Conservation (phyloP, 2,888 invertebrate species). For the Hemistola chrysoprasaria region DNA sequence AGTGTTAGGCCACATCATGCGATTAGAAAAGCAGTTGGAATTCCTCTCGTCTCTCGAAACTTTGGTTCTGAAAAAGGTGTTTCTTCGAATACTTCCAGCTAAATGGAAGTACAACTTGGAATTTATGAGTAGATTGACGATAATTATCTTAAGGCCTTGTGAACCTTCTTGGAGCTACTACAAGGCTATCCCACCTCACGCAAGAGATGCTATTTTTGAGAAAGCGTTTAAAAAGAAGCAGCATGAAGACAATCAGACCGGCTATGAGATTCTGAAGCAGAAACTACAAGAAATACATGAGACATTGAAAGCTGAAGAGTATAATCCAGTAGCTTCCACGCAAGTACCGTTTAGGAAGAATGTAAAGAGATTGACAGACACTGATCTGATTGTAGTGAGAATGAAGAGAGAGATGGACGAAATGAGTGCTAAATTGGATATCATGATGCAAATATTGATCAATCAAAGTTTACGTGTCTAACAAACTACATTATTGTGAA, state of each 20-base stretch:
- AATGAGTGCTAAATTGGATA: conserved; percentile 3
- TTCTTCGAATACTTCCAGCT: conserved; percentile 26
- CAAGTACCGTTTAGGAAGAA: not conserved
- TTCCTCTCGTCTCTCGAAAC: conserved; percentile 53
- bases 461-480: no score
- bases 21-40: conserved; percentile 79
- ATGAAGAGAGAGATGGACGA: conserved; percentile 9
- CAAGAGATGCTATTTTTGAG: conserved; percentile 62
- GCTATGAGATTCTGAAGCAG: conserved; percentile 41
- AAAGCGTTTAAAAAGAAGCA: conserved; percentile 58
- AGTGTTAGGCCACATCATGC: conserved; percentile 75
- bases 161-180: conserved; percentile 23
- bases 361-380: conserved; percentile 5
- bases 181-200: conserved; percentile 50
- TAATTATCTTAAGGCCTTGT: conserved; percentile 25
- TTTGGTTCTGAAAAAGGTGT: conserved; percentile 22
- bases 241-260: conserved; percentile 49
- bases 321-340: not conserved
- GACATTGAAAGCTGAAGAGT: conserved; percentile 3
- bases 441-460: not conserved
- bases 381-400: conserved; percentile 6
- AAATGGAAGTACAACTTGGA: conserved; percentile 22
- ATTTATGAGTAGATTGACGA: conserved; percentile 10
- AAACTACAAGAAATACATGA: conserved; percentile 34
- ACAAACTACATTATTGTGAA: no score